Conservation (phyloP, 1,140 invertebrate species). For the Homalodisca vitripennis region DNA sequence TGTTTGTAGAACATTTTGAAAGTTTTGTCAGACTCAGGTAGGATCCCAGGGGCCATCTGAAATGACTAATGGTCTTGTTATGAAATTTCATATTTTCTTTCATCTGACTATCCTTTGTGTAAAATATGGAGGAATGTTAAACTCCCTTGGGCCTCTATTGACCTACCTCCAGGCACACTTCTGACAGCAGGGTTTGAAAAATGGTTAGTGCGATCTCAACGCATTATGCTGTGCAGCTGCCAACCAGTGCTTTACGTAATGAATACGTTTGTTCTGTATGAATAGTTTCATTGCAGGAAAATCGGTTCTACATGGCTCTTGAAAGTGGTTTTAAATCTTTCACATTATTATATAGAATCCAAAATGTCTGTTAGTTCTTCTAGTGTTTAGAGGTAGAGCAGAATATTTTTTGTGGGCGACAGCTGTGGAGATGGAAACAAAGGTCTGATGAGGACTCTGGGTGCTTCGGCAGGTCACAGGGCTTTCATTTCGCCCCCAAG, state of each 20-base stretch:
- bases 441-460: conserved; percentile 19
- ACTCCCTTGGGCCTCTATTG: not conserved
- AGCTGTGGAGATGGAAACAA: conserved; percentile 22
- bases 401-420: conserved; percentile 7
- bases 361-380: too few relatives aligned
- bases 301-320: too few relatives aligned
- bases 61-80: conserved; percentile 20
- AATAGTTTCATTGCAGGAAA: too few relatives aligned
- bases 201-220: too few relatives aligned
- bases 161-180: not conserved
- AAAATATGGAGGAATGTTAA: conserved; percentile 4
- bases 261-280: too few relatives aligned
- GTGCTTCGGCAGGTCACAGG: conserved; percentile 19
- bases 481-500: conserved; percentile 4
- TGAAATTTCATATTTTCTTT: conserved; percentile 20
- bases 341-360: too few relatives aligned
- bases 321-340: too few relatives aligned
- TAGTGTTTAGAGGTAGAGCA: too few relatives aligned
- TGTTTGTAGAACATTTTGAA: too few relatives aligned
- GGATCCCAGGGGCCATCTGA: not conserved
- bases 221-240: too few relatives aligned
- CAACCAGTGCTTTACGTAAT: too few relatives aligned
- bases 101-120: conserved; percentile 27
- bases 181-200: not conserved
- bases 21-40: not conserved